Base-by-base conservation (phyloP, 2,888 invertebrate species). In the Hoplodrina ambigua region DNA sequence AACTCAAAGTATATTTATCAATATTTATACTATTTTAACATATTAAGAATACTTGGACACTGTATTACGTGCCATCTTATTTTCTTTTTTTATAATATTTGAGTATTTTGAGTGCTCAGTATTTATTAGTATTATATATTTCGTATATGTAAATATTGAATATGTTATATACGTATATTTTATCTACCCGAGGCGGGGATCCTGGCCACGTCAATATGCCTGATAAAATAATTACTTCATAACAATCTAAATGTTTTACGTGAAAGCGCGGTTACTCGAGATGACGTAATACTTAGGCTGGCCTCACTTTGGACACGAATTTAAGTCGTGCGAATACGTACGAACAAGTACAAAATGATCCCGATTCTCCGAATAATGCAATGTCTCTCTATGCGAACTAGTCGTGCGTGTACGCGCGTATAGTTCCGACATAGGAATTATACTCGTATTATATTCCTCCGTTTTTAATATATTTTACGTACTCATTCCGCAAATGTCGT, bases 121-220 rank as follows among this genome's bases (percentile, higher is more conserved):
- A 59, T 58, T 25, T 56, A 56, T 53, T 7, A 37, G 37, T 37
- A 44, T 77, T 74, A 65, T 54, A 25, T 65, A 72, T 58, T 53
- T 62, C n/a, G 8, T 57, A 8, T 69, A 66, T 73, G 62, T 69
- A 67, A 69, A 78, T 77, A 72, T 71, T 58, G 20, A 6, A 52
- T 53, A 30, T 44, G 1, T 33, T 62, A 37, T 0, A 8, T 37
- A 37, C 37, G 1, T 37, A 33, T 33, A 60, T 72, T 69, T 64
- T 72, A 62, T 69, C 75, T 41, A n/a, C 19, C 72, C 49, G 63
- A 52, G 50, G 58, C 69, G 80, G n/a, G n/a, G n/a, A n/a, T n/a
- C 83, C 85, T 85, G 85, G 83, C 85, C 62, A 80, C 83, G 83
- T 72, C 85, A 81, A 85, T 85, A 69, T 71, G 74, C 84, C 71